Conservation (phyloP, 2,888 invertebrate genomes). For the Pyrochroa serraticornis region DNA sequence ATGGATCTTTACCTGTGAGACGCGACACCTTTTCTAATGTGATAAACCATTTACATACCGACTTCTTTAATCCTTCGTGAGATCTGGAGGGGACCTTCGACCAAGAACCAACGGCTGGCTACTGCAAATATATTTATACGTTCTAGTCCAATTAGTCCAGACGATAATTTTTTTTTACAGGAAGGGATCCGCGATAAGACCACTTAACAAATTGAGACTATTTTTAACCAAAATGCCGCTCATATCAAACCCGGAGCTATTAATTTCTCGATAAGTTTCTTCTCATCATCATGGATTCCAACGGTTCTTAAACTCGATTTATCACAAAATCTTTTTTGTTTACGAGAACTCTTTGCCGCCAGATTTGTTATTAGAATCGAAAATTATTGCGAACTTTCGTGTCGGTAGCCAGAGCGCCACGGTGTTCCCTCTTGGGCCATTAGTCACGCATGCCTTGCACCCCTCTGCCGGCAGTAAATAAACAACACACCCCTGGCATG, state of each 20-base stretch:
- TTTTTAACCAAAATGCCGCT: too few relatives aligned
- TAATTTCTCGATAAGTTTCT: too few relatives aligned
- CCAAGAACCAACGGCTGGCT: too few relatives aligned
- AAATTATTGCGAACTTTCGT: background rate
- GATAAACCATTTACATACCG: slow-evolving; percentile 49
- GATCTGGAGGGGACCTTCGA: slow-evolving; percentile 8
- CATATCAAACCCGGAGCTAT: too few relatives aligned
- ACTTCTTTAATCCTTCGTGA: slow-evolving; percentile 37
- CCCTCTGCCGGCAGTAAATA: slow-evolving; percentile 50
- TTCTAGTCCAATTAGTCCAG: too few relatives aligned
- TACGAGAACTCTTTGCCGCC: background rate
- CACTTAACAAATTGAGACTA: too few relatives aligned
- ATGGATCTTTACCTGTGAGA: slow-evolving; percentile 41
- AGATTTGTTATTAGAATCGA: background rate
- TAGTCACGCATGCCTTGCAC: slow-evolving; percentile 52
- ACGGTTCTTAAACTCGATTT: too few relatives aligned
- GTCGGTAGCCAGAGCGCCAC: background rate
- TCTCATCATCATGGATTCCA: too few relatives aligned
- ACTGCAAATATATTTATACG: too few relatives aligned
- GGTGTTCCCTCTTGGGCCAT: slow-evolving; percentile 35
- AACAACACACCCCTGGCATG: slow-evolving; percentile 52
- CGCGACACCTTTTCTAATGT: slow-evolving; percentile 44
- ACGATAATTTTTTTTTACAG: too few relatives aligned
- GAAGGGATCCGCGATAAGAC: too few relatives aligned
- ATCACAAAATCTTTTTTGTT: background rate